A percentile compares a stretch with the other conserved stretches of the same genome.
Conservation (phyloP, 2,888 invertebrate species). For the Augochlorella aurata region DNA sequence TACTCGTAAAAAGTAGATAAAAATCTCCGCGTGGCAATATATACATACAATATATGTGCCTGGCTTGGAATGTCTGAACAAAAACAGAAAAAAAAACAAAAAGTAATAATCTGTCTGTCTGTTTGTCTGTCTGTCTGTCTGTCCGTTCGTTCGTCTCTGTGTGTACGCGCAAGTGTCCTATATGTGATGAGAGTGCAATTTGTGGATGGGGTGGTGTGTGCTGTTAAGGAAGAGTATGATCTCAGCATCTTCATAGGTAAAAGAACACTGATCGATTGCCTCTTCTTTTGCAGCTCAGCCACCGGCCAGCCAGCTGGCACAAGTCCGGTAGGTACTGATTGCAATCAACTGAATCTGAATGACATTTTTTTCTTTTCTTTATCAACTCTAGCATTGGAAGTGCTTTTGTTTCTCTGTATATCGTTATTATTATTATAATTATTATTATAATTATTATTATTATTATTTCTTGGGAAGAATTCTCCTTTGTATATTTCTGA, state of each 20-base stretch:
- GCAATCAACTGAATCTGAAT: slow-evolving; percentile 67
- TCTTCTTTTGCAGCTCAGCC: slow-evolving; percentile 63
- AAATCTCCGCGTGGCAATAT: slow-evolving; percentile 67
- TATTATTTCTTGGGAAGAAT: slow-evolving; percentile 75
- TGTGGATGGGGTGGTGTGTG: slow-evolving; percentile 67
- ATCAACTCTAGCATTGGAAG: slow-evolving; percentile 72
- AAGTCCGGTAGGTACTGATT: slow-evolving; percentile 67
- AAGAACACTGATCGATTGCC: slow-evolving; percentile 37
- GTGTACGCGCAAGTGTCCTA: background rate
- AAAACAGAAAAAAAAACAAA: slow-evolving; percentile 65
- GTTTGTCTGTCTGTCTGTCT: background rate
- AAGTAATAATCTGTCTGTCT: slow-evolving; percentile 34
- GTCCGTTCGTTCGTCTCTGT: background rate
- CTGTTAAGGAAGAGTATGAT: slow-evolving; percentile 62
- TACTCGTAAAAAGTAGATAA: slow-evolving; percentile 67
- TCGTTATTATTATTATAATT: slow-evolving; percentile 64
- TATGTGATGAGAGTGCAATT: slow-evolving; percentile 66
- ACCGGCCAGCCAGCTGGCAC: slow-evolving; percentile 71
- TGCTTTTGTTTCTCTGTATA: slow-evolving; percentile 63
- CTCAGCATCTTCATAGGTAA: slow-evolving; percentile 47
- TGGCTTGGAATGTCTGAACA: slow-evolving; percentile 77
- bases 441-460: slow-evolving; percentile 14
- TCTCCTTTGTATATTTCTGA: slow-evolving; percentile 79
- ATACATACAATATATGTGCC: slow-evolving; percentile 65
- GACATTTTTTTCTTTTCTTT: slow-evolving; percentile 53